Base-by-base conservation (phyloP, 2,797 vertebrate genomes). In the Peromyscus attwateri region DNA sequence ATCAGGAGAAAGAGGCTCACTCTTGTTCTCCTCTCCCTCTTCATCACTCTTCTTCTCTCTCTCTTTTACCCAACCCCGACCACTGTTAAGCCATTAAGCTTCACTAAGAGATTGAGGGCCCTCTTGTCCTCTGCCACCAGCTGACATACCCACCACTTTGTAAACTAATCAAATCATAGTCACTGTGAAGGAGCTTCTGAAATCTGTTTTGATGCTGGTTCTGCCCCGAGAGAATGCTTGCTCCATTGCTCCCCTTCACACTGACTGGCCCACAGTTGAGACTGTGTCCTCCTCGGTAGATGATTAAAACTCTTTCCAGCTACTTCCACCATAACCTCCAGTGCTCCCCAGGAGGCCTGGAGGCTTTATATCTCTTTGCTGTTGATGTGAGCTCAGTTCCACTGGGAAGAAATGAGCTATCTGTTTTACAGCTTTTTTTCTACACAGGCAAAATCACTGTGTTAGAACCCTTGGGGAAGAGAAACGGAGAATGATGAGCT, bases 381-480 rank as follows among this genome's bases (percentile, higher is more conserved):
- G 71, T 34, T 40, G 27, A 76, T 68, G 46, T 84, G 71, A 77
- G 16, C 80, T 94, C 80, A 79, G 62, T 31, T 91, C 88, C 88
- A 37, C 49, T 70, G 73, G 73, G 37, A 77, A 77, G 62, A 70
- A 91, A 62, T 60, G 62, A 94, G 49, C 29, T 43, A 46, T 62
- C 52, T 83, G 23, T 46, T 85, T 57, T 57, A 43, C 43, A 8
- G 37, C 62, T 64, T 90, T 17, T 77, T 70, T 60, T 91, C 71
- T 40, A 49, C 64, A 57, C 17, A 68, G 80, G 29, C 16, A 70
- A 49, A 60, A 83, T 75, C 31, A 55, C 23, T 31, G 6, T 55
- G 29, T 43, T 57, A 66, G 80, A 25, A n/a, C 37, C 75, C 29
- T 37, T 70, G 40, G 43, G 64, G 43, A 17, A 25, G 12, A 43